A percentile compares a stretch with the other conserved stretches of the same genome.
Evolutionary conservation across 2,797 vertebrate species (phyloP).

Genomic region (Phoebastria nigripes): DNA sequence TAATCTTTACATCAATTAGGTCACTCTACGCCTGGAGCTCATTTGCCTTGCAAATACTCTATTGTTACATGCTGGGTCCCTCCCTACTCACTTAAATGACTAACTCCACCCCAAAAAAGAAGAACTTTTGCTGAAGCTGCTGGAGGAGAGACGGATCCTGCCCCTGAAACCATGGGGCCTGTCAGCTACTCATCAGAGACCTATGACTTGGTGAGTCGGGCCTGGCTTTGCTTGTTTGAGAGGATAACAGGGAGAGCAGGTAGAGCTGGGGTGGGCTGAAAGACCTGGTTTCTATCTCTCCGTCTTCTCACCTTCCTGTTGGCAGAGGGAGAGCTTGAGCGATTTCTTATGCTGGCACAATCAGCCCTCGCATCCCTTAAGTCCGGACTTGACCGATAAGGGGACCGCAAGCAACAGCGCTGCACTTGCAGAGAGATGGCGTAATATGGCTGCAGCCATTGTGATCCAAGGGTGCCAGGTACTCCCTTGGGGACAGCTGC

Average conservation of each 20-base stretch:
- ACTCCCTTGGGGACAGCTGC: neutral
- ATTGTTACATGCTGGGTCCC: neutral
- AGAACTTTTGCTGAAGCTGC: conserved; percentile 14
- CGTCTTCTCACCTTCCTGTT: neutral
- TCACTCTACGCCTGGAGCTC: neutral
- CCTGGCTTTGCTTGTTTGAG: neutral
- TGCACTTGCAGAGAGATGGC: rapidly evolving
- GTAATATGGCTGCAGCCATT: rapidly evolving
- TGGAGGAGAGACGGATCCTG: neutral
- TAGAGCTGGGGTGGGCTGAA: neutral
- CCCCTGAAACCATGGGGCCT: conserved; percentile 32
- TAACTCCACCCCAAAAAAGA: conserved; percentile 19
- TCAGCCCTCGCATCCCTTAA: neutral
- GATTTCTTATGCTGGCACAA: rapidly evolving
- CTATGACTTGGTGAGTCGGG: conserved; percentile 55
- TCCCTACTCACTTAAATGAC: neutral
- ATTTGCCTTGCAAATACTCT: conserved; percentile 61
- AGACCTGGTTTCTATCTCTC: neutral
- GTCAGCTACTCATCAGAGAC: conserved; percentile 58
- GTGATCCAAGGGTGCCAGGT: neutral
- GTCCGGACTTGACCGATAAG: neutral
- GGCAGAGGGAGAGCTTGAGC: neutral
- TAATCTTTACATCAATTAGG: neutral
- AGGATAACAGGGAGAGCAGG: neutral
- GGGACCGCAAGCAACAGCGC: rapidly evolving